A percentile compares a stretch with the other conserved stretches of the same genome.
Conservation (phyloP, 2,888 invertebrate species). For the Halictus quadricinctus region DNA sequence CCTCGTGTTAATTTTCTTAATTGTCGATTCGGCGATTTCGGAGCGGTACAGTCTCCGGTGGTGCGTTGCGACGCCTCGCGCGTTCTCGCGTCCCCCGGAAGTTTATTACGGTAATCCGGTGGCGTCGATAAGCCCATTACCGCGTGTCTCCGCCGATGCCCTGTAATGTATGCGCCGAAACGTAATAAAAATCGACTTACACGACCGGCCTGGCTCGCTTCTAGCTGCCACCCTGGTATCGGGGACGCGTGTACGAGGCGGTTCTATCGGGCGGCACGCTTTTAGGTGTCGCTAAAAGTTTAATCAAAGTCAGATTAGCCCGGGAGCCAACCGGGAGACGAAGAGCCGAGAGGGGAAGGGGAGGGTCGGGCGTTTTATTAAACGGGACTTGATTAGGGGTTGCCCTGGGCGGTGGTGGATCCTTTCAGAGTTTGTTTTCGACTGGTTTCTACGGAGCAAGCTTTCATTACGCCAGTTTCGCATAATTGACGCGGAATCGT, state of each 20-base stretch:
- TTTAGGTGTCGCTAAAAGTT: slow-evolving; percentile 81
- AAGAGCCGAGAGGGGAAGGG: slow-evolving; percentile 32
- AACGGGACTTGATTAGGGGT: slow-evolving; percentile 79
- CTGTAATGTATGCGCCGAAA: slow-evolving; percentile 73
- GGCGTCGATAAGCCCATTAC: slow-evolving; percentile 71
- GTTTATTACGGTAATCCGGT: slow-evolving; percentile 66
- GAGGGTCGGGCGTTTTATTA: slow-evolving; percentile 75
- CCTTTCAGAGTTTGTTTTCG: slow-evolving; percentile 75
- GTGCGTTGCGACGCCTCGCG: slow-evolving; percentile 9
- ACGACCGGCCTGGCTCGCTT: slow-evolving; percentile 64
- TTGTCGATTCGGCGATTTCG: not conserved
- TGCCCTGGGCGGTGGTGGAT: slow-evolving; percentile 59
- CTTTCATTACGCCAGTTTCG: slow-evolving; percentile 68
- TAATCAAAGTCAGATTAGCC: slow-evolving; percentile 82
- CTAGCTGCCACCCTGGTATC: slow-evolving; percentile 33
- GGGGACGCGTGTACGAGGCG: slow-evolving; percentile 44
- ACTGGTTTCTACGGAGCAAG: slow-evolving; percentile 67
- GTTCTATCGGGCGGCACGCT: slow-evolving; percentile 71
- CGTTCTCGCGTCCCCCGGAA: slow-evolving; percentile 53
- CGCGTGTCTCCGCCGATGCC: slow-evolving; percentile 51
- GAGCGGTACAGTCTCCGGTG: too few relatives aligned
- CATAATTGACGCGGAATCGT: slow-evolving; percentile 67
- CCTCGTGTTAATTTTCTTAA: not conserved
- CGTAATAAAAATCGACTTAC: slow-evolving; percentile 81
- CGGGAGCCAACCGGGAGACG: slow-evolving; percentile 44